phyloP scores from a whole-genome alignment of 53 echinoderm and acorn worm genomes.

The Paelopatides confundens region DNA sequence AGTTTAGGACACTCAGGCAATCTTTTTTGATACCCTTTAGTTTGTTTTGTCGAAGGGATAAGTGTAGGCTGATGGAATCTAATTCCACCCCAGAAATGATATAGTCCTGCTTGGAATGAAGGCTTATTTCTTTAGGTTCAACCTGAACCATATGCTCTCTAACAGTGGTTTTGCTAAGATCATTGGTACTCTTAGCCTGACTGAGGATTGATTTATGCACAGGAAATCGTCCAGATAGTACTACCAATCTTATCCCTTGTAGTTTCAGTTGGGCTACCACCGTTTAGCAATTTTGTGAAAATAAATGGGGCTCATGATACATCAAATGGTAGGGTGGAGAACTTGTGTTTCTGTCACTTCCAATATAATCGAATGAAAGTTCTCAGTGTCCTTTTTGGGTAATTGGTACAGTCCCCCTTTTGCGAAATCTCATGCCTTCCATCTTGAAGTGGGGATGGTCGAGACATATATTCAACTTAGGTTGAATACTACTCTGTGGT shows the following conservation, averaged over 20 bases:
- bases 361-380: background rate
- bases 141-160: background rate
- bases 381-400: background rate
- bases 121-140: background rate
- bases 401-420: background rate
- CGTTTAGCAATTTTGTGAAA: background rate
- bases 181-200: background rate
- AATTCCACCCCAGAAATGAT: background rate
- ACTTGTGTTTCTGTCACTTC: slow-evolving; percentile 16
- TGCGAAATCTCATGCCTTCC: slow-evolving; percentile 1
- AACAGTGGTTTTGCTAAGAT: background rate
- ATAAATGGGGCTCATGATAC: background rate
- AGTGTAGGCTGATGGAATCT: background rate
- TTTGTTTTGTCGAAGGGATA: slow-evolving; percentile 11
- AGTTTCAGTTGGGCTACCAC: background rate
- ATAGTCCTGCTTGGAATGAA: background rate
- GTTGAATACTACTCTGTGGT: background rate
- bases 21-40: slow-evolving; percentile 2
- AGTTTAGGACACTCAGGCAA: background rate
- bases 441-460: slow-evolving; percentile 1
- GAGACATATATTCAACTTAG: background rate
- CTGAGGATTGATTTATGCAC: background rate
- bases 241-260: slow-evolving; percentile 1
- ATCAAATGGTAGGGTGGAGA: slow-evolving; percentile 7
- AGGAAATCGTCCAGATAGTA: slow-evolving; percentile 40